Evolutionary conservation across 2,797 vertebrate genomes (phyloP), one percentile per base, ranked within the genome.

Genomic region (Crax fasciolata): DNA sequence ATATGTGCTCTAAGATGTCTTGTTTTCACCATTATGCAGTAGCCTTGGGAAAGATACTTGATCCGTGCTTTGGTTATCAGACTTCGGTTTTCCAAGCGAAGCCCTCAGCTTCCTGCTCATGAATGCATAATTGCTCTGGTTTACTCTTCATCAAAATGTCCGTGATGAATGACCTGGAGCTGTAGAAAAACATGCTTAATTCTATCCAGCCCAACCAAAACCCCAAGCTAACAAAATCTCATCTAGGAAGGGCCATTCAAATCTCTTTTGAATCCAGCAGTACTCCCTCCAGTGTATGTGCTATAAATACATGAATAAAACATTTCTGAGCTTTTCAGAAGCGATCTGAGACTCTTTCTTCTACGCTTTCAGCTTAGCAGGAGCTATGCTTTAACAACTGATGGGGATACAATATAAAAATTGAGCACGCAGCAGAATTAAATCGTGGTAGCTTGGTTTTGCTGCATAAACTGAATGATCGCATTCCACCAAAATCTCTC

Each of bases 81-180:
- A 90, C 91, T 94, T 94, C 94, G 65, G 87, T 91, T 94, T 97
- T 95, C 87, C 97, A 91, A 96, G 93, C 59, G 89, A 94, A 96
- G 96, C 95, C 74, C 68, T 95, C 89, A 75, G 94, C 85, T 92
- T 96, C 92, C 90, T 93, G 73, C 89, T 95, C 89, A 94, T 96
- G 89, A 96, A 96, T 97, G 93, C 48, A 48, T 97, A 96, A 97
- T 97, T 81, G 54, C 81, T 74, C 68, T 71, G 90, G 89, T 90
- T 95, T 46, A 83, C 61, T 55, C 94, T 93, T 95, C 80, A 82
- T 89, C 75, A 96, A 78, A 85, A 68, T 38, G 49, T 89, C 91
- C 23, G 13, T 75, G 91, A 90, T 87, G 93, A 96, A 54, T 93
- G 91, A 95, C 81, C 87, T 65, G 75, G 75, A 90, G 41, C 72